Base-by-base conservation (phyloP, 2,888 invertebrate genomes). In the Drosophila bunnanda region DNA sequence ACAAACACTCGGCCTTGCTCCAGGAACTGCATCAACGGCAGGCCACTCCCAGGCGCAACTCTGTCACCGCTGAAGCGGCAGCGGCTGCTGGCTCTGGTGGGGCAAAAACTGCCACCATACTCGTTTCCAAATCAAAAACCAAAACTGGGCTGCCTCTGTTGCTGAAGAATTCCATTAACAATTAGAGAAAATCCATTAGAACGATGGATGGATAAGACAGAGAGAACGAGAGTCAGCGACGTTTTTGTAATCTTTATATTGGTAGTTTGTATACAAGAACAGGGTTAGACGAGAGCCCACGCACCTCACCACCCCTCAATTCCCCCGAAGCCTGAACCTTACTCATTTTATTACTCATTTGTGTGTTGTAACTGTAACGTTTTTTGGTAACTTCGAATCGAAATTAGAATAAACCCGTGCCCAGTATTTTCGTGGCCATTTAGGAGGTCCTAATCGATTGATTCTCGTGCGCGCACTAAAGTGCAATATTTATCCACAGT, bases 91-190 rank as follows among this genome's bases (percentile, higher is more conserved):
- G 50, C 15, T 62, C 60, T 38, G 76, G 61, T 44, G 77, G 76
- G 36, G 89, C 90, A 60, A 92, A 92, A 91, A 92, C 92, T 67
- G 92, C 92, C 69, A 92, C 92, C 58, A 92, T 92, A 86, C 91
- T 92, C 78, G 92, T 92, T 75, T 92, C 92, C 32, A 92, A 92
- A 90, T 92, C 92, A 78, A 92, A 92, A 92, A 92, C 92, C 75
- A 92, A 92, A 92, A 92, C 92, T 62, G 92, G 92, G 85, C 90
- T 92, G 86, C 92, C 92, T 67, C 87, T 92, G 80, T 88, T 92
- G 82, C 89, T 92, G 76, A 92, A 92, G 78, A 92, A 92, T 77
- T 92, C 92, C 64, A 92, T 92, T 81, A 92, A 92, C 68, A 90
- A 91, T 88, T 92, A 91, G 89, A 67, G 32, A 61, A 69, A 74